Conservation (phyloP, 2,888 invertebrate genomes). For the Caenorhabditis wallacei region DNA sequence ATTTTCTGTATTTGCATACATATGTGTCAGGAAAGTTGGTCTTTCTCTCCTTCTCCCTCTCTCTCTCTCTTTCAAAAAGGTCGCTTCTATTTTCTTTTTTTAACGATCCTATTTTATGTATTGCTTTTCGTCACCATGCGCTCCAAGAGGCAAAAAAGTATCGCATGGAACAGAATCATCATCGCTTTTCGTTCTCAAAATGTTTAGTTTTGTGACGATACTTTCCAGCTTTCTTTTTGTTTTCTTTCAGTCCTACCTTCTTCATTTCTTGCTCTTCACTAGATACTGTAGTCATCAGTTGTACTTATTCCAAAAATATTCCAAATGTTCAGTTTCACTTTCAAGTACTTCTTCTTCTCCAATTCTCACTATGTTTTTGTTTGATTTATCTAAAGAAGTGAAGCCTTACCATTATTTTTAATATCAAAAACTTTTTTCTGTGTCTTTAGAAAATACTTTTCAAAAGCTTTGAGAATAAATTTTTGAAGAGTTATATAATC, state of each 20-base stretch:
- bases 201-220: slow-evolving; percentile 14
- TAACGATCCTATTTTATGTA: slow-evolving; percentile 53
- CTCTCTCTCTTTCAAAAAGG: slow-evolving; percentile 6
- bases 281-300: background rate
- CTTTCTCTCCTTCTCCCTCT: slow-evolving; percentile 10
- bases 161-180: background rate
- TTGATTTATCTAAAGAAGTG: background rate
- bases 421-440: slow-evolving; percentile 11
- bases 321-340: slow-evolving; percentile 16
- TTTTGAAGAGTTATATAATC: background rate
- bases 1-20: slow-evolving; percentile 31
- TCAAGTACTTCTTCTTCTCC: slow-evolving; percentile 5
- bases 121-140: slow-evolving; percentile 27
- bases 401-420: slow-evolving; percentile 11
- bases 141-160: slow-evolving; percentile 6
- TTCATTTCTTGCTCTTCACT: background rate
- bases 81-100: slow-evolving; percentile 38
- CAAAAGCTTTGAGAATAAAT: background rate
- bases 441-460: slow-evolving; percentile 2
- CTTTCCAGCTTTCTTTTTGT: background rate
- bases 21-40: slow-evolving; percentile 43
- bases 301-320: background rate
- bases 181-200: slow-evolving; percentile 10
- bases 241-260: background rate
- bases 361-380: background rate